phyloP scores from a whole-genome alignment of 2,113 vertebrate species.

The pig (Sus scrofa) region DNA sequence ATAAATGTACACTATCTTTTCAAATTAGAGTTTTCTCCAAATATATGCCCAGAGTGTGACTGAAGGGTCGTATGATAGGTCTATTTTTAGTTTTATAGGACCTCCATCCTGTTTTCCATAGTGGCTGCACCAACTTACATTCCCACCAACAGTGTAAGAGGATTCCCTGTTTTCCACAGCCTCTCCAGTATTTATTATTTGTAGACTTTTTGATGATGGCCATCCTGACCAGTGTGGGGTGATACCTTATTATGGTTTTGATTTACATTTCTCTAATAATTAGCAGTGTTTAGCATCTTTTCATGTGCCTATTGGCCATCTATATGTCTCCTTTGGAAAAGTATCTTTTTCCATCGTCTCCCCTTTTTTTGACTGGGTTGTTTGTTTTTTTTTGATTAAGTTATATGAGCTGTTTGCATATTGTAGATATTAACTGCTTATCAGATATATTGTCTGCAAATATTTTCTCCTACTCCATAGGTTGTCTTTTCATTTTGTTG shows the following conservation, averaged over 20 bases:
- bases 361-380: not conserved
- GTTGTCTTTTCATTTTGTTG: not conserved
- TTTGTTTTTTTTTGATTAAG: not conserved
- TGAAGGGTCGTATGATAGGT: not conserved
- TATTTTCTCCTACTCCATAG: not conserved
- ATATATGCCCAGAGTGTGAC: not conserved
- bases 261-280: not conserved
- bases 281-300: not conserved
- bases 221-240: not conserved
- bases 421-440: not conserved
- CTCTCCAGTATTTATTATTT: not conserved
- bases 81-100: not conserved
- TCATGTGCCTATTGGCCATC: not conserved
- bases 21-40: not conserved
- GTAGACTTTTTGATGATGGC: not conserved
- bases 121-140: not conserved
- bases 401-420: not conserved
- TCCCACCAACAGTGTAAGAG: not conserved
- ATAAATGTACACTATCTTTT: not conserved
- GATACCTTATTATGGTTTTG: not conserved
- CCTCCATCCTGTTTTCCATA: not conserved
- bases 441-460: not conserved
- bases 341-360: not conserved
- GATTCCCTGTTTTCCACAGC: not conserved
- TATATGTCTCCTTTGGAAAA: not conserved